Evolutionary conservation across 2,797 vertebrate species (phyloP).

Genomic region (Syndactyla subalaris): DNA sequence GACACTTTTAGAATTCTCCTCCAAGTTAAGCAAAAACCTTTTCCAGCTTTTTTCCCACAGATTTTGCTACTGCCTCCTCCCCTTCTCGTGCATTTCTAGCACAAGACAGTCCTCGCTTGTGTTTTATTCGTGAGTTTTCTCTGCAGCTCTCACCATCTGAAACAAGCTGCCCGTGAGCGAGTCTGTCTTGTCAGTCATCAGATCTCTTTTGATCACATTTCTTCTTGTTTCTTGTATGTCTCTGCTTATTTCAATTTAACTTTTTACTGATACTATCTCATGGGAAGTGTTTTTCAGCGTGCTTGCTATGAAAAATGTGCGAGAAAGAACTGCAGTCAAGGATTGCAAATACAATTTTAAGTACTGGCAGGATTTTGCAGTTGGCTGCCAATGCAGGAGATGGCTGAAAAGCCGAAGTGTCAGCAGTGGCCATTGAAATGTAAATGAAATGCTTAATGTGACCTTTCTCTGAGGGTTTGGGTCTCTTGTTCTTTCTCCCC

Average conservation of each 20-base stretch:
- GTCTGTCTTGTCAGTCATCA: not conserved
- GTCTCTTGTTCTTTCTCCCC: constrained; percentile 1
- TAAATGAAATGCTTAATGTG: constrained; percentile 56
- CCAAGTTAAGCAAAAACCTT: not conserved
- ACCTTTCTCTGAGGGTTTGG: constrained; percentile 45
- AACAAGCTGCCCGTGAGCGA: not conserved
- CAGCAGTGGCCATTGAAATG: constrained; percentile 56
- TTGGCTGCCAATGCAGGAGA: constrained; percentile 21
- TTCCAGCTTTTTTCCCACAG: not conserved
- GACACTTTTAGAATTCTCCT: not conserved
- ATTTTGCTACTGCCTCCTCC: not conserved
- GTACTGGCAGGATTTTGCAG: constrained; percentile 9
- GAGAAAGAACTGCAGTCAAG: not conserved
- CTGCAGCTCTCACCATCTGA: not conserved
- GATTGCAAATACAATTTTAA: not conserved
- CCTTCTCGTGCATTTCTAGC: not conserved
- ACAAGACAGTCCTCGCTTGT: not conserved
- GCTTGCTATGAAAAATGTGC: not conserved
- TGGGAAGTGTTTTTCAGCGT: not conserved
- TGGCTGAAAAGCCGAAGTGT: constrained; percentile 44
- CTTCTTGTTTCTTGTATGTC: not conserved
- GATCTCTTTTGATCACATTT: not conserved
- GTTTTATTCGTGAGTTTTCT: not conserved
- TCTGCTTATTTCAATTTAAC: not conserved
- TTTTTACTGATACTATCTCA: not conserved